A percentile compares a stretch with the other conserved stretches of the same genome.
phyloP scores from a whole-genome alignment of 2,888 invertebrate genomes.

The Coecobrya sp. region DNA sequence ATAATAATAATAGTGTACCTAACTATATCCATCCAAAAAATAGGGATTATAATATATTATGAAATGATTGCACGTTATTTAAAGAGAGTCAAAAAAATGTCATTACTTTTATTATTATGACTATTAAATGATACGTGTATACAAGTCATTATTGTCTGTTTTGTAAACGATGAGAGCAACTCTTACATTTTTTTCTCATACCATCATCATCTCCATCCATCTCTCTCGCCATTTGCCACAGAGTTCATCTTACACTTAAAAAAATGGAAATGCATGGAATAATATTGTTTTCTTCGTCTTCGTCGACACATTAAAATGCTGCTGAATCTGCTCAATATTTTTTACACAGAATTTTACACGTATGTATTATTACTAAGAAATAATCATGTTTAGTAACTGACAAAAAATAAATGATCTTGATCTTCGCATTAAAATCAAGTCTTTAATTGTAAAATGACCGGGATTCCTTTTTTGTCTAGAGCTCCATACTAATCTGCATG shows the following conservation, averaged over 20 bases:
- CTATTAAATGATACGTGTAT: neutral
- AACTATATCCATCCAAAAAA: no score
- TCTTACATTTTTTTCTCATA: neutral
- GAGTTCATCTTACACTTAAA: neutral
- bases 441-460: no score
- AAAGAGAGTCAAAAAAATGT: neutral
- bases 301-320: neutral
- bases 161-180: slow-evolving; percentile 12
- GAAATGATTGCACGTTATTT: neutral
- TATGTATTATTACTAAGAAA: slow-evolving; percentile 6
- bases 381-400: no score
- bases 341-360: neutral
- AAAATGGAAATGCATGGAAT: neutral
- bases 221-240: neutral
- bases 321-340: neutral
- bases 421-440: no score
- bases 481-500: no score
- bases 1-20: neutral
- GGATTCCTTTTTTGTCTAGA: no score
- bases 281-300: neutral
- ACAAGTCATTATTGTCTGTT: neutral
- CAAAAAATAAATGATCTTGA: no score
- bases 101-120: neutral
- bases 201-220: neutral
- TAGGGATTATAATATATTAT: neutral